Evolutionary conservation across 2,797 vertebrate species (phyloP), one percentile per base, ranked within the genome.

Genomic region (Gambusia yucatana): DNA sequence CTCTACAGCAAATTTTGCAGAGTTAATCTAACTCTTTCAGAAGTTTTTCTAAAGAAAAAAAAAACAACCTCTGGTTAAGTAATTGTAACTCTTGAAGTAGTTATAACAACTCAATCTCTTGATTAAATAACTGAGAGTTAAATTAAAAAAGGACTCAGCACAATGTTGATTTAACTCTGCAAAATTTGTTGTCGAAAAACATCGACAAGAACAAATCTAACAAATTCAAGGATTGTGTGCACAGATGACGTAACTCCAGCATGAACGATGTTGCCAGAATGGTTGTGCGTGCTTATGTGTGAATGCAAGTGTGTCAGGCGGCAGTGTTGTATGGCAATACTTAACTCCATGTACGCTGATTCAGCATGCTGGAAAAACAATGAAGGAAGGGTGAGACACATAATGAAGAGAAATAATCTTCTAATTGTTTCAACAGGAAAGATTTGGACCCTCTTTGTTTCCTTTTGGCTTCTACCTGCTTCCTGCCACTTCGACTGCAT

Each of bases 191-290:
- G 6, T 33, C 73, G 71, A 73, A 79, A 77, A 61, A 48, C 39
- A 41, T 73, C 10, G 61, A 22, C n/a, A 25, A 52, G 65, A 84
- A 84, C 84, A 81, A 86, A 78, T 88, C 76, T n/a, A 70, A 90
- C 79, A 90, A 85, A 90, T 86, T 90, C 79, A 80, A 61, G 81
- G 71, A 91, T 89, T 80, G 82, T 88, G 10, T 81, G 73, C 91
- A 83, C 55, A 86, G 84, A 82, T 87, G 83, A 80, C 47, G 65
- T 61, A 84, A 87, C 69, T 89, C 25, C 39, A 73, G 75, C 52
- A 59, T 25, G 8, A 73, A 70, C 6, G 0, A 59, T 47, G 43
- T 41, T 78, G 70, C 41, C 76, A 10, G 57, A 75, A 57, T 61
- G 63, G 67, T 14, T 70, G 52, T 22, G 48, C 57, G 73, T 76